Percentiles rank a stretch among this genome's conserved stretches.
These are phyloP conservation scores for Caenorhabditis angaria DNA, from an alignment of 2,888 invertebrate genomes.

Conservation along the genomic window DNA sequence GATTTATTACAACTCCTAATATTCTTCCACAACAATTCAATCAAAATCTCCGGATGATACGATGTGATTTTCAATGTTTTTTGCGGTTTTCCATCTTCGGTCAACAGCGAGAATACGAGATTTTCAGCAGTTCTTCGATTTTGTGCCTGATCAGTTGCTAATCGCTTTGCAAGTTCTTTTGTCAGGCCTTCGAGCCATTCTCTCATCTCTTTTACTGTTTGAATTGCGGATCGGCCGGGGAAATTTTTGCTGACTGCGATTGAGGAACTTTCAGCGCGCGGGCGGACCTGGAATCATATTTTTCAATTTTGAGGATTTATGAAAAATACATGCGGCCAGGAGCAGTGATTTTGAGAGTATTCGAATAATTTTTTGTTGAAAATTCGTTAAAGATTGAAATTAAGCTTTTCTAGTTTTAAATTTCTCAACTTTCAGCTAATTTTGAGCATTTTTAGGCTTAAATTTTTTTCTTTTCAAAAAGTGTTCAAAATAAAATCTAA, in stretches of 20 bases:
- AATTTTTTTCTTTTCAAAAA: constrained; percentile 5
- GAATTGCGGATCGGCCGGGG: constrained; percentile 82
- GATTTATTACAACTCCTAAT: constrained; percentile 31
- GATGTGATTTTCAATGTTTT: constrained; percentile 45
- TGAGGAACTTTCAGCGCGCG: constrained; percentile 86
- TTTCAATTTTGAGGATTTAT: no score
- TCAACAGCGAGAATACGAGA: constrained; percentile 29
- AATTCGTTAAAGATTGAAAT: no score
- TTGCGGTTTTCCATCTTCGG: constrained; percentile 30
- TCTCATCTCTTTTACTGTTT: constrained; percentile 76
- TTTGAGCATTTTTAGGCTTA: not conserved
- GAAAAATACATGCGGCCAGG: constrained; percentile 78
- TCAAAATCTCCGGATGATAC: constrained; percentile 39
- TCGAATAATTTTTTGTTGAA: no score
- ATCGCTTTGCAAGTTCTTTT: constrained; percentile 78
- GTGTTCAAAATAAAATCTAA: no score
- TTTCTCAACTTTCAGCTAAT: not conserved
- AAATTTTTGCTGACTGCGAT: constrained; percentile 94
- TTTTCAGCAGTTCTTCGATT: constrained; percentile 48
- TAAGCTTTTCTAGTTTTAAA: no score
- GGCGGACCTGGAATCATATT: constrained; percentile 57
- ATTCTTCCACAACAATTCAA: constrained; percentile 33
- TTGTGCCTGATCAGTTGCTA: constrained; percentile 45
- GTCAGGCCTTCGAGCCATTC: constrained; percentile 86
- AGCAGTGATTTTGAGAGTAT: no score